Conservation (phyloP, 2,797 vertebrate species). For the Mormyrus proboscirostris region DNA sequence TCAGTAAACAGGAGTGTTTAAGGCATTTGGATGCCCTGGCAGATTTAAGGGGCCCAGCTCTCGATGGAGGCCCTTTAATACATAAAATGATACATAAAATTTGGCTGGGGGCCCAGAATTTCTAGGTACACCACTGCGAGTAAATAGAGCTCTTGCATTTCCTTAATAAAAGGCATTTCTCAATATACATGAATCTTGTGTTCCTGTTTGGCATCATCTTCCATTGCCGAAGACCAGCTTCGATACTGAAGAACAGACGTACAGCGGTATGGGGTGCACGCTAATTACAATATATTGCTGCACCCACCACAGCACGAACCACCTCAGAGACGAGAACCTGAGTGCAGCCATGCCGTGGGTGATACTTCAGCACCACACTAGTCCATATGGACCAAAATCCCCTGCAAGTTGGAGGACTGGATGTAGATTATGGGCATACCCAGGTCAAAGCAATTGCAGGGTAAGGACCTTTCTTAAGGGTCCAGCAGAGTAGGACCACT, state of each 20-base stretch:
- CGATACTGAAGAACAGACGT: not conserved
- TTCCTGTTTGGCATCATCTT: not conserved
- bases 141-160: not conserved
- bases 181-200: not conserved
- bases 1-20: not conserved
- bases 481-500: not conserved
- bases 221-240: not conserved
- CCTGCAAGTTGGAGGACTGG: not conserved
- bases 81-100: not conserved
- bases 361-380: too few species aligned
- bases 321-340: not conserved
- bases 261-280: not conserved
- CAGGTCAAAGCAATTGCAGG: not conserved
- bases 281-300: not conserved
- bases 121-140: not conserved
- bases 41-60: not conserved
- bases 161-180: not conserved
- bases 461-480: not conserved
- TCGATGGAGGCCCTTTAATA: not conserved
- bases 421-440: not conserved
- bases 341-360: not conserved
- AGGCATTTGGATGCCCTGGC: not conserved
- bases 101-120: not conserved
- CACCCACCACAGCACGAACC: not conserved
- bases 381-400: not conserved